These are phyloP conservation scores for Coleophora deauratella DNA, from an alignment of 2,888 invertebrate genomes.

Conservation along the genomic window DNA sequence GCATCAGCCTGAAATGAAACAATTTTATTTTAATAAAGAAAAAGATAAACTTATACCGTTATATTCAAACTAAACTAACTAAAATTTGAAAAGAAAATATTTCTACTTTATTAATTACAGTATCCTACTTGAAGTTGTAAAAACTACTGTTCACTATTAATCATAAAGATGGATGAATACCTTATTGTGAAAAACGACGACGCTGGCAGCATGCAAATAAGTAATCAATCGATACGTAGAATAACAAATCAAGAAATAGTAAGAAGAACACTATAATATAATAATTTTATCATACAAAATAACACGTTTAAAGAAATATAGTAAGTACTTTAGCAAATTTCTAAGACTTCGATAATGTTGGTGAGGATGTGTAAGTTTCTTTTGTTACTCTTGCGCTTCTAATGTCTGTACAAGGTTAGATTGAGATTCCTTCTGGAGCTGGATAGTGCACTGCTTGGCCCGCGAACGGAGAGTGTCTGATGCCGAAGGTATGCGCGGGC, in stretches of 20 bases:
- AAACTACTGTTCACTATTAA: too few relatives aligned
- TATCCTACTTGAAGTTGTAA: too few relatives aligned
- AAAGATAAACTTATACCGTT: too few relatives aligned
- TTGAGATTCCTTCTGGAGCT: slow-evolving; percentile 53
- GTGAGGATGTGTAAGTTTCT: background rate
- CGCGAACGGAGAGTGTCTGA: slow-evolving; percentile 81
- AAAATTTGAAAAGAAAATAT: too few relatives aligned
- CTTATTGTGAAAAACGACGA: background rate
- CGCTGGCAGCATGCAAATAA: slow-evolving; percentile 8
- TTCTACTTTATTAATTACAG: too few relatives aligned
- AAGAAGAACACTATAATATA: slow-evolving; percentile 4
- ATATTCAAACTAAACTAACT: too few relatives aligned
- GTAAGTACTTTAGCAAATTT: slow-evolving; percentile 1
- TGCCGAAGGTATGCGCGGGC: slow-evolving; percentile 85
- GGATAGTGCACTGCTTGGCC: slow-evolving; percentile 65
- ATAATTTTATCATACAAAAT: slow-evolving; percentile 3
- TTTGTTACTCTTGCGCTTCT: too few relatives aligned
- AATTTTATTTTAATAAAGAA: background rate
- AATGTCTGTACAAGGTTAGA: slow-evolving; percentile 17
- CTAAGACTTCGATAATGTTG: background rate
- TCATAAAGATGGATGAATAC: background rate
- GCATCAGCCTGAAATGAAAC: slow-evolving; percentile 66
- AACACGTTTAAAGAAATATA: background rate
- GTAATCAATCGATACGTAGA: background rate
- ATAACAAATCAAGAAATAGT: background rate